Base-by-base conservation (phyloP, 2,888 invertebrate species). In the Eumacrocentrus americanus region DNA sequence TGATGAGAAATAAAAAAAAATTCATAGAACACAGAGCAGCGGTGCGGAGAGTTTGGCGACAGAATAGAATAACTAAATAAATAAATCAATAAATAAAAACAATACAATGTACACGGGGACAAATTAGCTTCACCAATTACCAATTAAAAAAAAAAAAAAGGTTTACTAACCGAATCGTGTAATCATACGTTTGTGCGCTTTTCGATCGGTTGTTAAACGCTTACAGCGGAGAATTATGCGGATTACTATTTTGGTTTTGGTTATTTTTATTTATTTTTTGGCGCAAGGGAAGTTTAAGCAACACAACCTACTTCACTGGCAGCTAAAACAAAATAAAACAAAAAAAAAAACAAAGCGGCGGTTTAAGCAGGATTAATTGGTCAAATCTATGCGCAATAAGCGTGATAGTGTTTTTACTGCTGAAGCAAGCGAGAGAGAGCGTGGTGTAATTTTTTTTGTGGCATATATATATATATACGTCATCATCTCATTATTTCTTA, bases 251-350 rank as follows among this genome's bases (percentile, higher is more conserved):
- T 61, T 63, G 63, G 61, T 57, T 44, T 55, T 62, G 54, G 12
- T 59, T 60, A 50, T 58, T 63, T 55, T 47, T 57, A 52, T 60
- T 47, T 52, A 47, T 61, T 50, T 58, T 69, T 74, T 72, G 74
- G 72, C 73, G 73, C 67, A 71, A 71, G 69, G 72, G 75, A 70
- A 64, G 70, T 74, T n/a, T 73, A 78, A 78, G 78, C 78, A 74
- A 74, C 71, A 78, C 73, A 78, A 77, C 71, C 75, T 75, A 78
- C 70, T 73, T 76, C 75, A 77, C 74, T 76, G 77, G 74, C 73
- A 73, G 75, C 78, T 75, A 77, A 72, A 78, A 77, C 73, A 78
- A 78, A 76, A 75, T 44, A 9, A n/a, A 56, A 47, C 22, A 37
- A 25, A 56, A 56, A 47, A 35, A 38, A 38, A 51, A 37, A 68